Base-by-base conservation (phyloP, 1,140 invertebrate genomes). In the Wasmannia auropunctata region DNA sequence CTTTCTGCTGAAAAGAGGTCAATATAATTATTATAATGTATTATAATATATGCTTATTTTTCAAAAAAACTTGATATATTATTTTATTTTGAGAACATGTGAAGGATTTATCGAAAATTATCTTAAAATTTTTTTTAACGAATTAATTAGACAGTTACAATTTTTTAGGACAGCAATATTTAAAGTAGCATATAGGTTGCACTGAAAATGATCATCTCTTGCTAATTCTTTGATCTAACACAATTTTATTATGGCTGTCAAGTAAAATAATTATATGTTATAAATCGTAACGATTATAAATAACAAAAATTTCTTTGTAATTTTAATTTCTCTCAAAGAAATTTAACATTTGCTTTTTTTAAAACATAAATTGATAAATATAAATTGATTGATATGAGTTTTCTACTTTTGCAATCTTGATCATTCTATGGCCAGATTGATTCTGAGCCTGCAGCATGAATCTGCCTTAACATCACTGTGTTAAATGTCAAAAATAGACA, bases 401-500 rank as follows among this genome's bases (percentile, higher is more conserved):
- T 25, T 28, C 8, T 28, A 25, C 3, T 11, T 54, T 54, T 1
- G 16, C 1, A 37, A 19, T 56, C n/a, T 37, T 2, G 22, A 62
- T 62, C 58, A 4, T 58, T 60, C 16, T 19, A 28, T 19, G 8
- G 14, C 4, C 19, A 43, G 37, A 22, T 6, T 3, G n/a, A 34
- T 22, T 56, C 28, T 8, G 1, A 14, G 19, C 0, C 37, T 6
- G 34, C 2, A 34, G 0, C 16, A 22, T 16, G 10, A 19, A 7
- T 46, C 22, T 34, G 19, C 3, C 28, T 65, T 22, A 25, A 37
- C 40, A 3, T 46, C 31, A 10, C 11, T 16, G n/a, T 7, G 16
- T n/a, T n/a, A n/a, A 25, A 11, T 14, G 11, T 22, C 65, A n/a
- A 43, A 81, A 74, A 72, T 28, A 74, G 28, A 83, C 56, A 60